phyloP scores from a whole-genome alignment of 2,113 vertebrate species.

The Ageneiosus marmoratus region DNA sequence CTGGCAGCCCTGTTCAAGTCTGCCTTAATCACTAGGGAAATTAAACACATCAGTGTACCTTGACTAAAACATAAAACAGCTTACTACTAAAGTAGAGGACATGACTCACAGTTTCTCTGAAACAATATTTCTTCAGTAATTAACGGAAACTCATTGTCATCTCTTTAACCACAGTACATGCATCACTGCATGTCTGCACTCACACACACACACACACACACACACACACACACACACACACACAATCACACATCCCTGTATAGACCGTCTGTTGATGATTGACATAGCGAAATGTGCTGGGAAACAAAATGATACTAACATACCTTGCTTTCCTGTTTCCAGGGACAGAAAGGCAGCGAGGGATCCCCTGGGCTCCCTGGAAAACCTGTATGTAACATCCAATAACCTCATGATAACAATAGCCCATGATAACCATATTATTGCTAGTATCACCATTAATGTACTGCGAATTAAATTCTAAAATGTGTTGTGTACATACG shows the following conservation, averaged over 20 bases:
- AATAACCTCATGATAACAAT: not conserved
- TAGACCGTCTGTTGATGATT: not conserved
- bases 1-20: not conserved
- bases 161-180: slow-evolving; percentile 6
- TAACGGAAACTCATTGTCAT: slow-evolving; percentile 8
- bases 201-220: not conserved
- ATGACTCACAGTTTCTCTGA: slow-evolving; percentile 30
- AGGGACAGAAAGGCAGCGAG: slow-evolving; percentile 51
- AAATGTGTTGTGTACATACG: too few species aligned
- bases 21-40: not conserved
- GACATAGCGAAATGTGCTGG: not conserved
- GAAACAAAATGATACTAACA: not conserved
- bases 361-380: slow-evolving; percentile 52
- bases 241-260: not conserved
- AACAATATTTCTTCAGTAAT: not conserved
- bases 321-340: slow-evolving; percentile 8
- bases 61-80: not conserved
- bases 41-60: not conserved
- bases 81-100: too few species aligned
- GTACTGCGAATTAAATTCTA: not conserved
- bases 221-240: not conserved
- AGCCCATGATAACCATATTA: not conserved
- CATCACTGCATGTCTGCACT: not conserved
- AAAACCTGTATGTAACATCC: slow-evolving; percentile 46
- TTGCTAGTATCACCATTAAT: not conserved